Base-by-base conservation (phyloP, 2,113 vertebrate genomes). In the Pipra filicauda region DNA sequence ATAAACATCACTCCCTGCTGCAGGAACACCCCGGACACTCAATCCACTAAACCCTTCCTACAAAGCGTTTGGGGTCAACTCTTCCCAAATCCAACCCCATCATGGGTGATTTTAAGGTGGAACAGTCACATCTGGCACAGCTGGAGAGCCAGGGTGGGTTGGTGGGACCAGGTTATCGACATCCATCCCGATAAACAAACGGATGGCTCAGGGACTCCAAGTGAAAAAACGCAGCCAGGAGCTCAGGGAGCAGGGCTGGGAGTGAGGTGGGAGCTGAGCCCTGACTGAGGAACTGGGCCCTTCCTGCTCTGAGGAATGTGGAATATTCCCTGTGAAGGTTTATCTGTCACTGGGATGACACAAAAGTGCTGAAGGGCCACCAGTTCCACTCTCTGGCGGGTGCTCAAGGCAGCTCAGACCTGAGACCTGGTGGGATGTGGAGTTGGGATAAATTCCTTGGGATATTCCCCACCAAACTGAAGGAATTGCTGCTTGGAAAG, bases 81-180 rank as follows among this genome's bases (percentile, higher is more conserved):
- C 49, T 51, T 24, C 11, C n/a, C 66, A 9, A 13, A 5, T 1
- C 5, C 54, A 35, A 1, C 3, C 14, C 11, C 0, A 0, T 4
- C 20, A 1, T 0, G 22, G 37, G 64, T 0, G 12, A 24, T 15
- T 30, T 46, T 6, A 12, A 35, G 70, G 62, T 22, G 4, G 3
- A 30, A 6, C 5, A 6, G 61, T 2, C 48, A 4, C 82, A 61
- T 9, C 28, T 89, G 70, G 54, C 39, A 26, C 49, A 72, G 58
- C 43, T 79, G 75, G 44, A 37, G 44, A 52, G 37, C 19, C 39
- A 4, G 52, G 52, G 30, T 4, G 48, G 58, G 48, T 23, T 1
- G 10, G 12, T 1, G 26, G 81, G 59, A 55, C 17, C 91, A 15
- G 70, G 44, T 0, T 8, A 15, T 1, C 7, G 6, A 33, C 9